Base-by-base conservation (phyloP, 2,113 vertebrate species). In the Morphnarchus princeps region DNA sequence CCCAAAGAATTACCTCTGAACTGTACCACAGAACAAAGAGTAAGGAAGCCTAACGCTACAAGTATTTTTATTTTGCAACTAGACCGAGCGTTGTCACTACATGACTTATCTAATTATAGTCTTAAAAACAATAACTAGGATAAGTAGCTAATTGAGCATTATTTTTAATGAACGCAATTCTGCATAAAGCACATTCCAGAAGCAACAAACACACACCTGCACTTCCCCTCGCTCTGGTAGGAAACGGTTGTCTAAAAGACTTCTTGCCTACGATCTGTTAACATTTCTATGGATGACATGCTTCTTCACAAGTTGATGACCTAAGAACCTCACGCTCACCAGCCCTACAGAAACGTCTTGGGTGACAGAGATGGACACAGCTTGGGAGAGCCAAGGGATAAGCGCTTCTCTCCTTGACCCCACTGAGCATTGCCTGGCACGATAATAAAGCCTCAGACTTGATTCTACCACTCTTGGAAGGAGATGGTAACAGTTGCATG, bases 61-160 rank as follows among this genome's bases (percentile, higher is more conserved):
- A 2, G 7, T 28, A 18, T 43, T 73, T 86, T 90, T 67, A 38
- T 61, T 92, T 80, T 82, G 42, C 28, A 80, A 38, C 62, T 49
- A 73, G 40, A 66, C 24, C 5, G 12, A 94, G 73, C 13, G 5
- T 24, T 91, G 73, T 72, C 89, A 76, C 62, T 86, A 76, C 69
- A 42, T 19, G 63, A 84, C 40, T 86, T 91, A 82, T 1, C 38
- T 84, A 96, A 96, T 89, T 79, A 72, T 3, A 91, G 66, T 17
- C 65, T 88, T 82, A 91, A 82, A 95, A 94, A 93, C 61, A 95
- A 58, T 92, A 93, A 85, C 79, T 52, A 67, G 69, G 76, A 40
- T 83, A 87, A 95, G 69, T 93, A 79, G 47, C 72, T 94, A 93
- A 92, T 26, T 78, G 80, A 89, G 79, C 88, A 74, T 54, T 82